phyloP scores from a whole-genome alignment of 2,113 vertebrate species.

The Actinemys pallida region DNA sequence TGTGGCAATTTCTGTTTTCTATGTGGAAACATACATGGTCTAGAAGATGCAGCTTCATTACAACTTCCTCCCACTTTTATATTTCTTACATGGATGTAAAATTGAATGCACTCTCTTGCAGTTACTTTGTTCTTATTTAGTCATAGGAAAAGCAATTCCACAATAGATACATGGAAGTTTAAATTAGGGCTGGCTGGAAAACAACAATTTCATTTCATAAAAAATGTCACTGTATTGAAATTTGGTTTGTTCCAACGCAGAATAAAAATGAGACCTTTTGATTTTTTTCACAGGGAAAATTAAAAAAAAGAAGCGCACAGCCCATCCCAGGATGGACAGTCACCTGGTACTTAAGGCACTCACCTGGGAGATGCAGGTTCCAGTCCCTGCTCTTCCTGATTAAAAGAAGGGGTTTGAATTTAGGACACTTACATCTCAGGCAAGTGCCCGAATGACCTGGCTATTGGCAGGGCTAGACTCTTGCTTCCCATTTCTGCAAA shows the following conservation, averaged over 20 bases:
- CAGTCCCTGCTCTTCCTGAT: neutral
- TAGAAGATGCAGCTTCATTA: neutral
- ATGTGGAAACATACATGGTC: neutral
- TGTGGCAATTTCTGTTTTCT: neutral
- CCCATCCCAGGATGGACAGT: neutral
- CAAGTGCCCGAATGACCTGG: neutral
- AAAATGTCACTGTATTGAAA: neutral
- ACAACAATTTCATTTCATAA: neutral
- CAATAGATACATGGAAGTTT: neutral
- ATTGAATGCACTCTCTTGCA: neutral
- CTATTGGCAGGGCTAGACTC: neutral
- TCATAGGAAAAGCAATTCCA: neutral
- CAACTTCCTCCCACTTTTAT: neutral
- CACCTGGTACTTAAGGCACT: fast-evolving
- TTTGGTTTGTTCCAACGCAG: neutral
- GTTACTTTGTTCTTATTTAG: neutral
- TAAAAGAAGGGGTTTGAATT: neutral
- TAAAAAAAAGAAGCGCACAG: neutral
- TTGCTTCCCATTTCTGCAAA: neutral
- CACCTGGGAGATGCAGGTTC: neutral
- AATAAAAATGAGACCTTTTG: neutral
- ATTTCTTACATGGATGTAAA: neutral
- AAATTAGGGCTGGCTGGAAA: neutral
- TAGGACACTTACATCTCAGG: neutral
- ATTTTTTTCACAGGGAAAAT: neutral